Conservation (phyloP, 2,888 invertebrate species). For the Meteorus colon region DNA sequence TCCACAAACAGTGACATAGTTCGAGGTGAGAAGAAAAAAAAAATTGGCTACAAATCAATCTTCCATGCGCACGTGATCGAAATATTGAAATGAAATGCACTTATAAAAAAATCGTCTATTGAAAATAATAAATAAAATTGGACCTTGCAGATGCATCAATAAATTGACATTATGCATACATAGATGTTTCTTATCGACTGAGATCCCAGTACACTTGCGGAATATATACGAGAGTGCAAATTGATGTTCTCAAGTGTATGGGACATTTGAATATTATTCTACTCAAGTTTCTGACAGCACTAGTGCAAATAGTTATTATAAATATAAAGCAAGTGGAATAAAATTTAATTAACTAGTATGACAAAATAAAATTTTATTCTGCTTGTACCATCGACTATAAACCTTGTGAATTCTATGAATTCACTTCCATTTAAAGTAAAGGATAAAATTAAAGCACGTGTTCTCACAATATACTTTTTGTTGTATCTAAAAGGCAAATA, state of each 20-base stretch:
- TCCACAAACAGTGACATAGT: conserved; percentile 60
- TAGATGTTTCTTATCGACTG: not conserved
- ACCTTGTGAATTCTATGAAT: conserved; percentile 2
- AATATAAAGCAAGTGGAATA: not conserved
- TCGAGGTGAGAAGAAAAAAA: conserved; percentile 58
- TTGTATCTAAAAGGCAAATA: not conserved
- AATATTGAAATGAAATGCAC: conserved; percentile 62
- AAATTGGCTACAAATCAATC: conserved; percentile 60
- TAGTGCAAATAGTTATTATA: not conserved
- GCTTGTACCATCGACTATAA: not conserved
- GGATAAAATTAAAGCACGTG: conserved; percentile 2
- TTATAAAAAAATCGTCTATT: conserved; percentile 59
- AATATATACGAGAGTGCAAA: not conserved
- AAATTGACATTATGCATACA: not conserved
- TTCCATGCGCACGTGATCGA: conserved; percentile 55
- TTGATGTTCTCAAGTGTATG: not conserved
- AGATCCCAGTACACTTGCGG: not conserved
- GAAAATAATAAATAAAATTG: conserved; percentile 9
- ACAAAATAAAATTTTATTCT: not conserved
- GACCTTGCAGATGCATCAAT: not conserved
- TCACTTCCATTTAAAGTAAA: not conserved
- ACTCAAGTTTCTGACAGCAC: conserved; percentile 4
- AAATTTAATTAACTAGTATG: not conserved
- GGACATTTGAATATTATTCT: not conserved
- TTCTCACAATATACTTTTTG: not conserved